Conservation (phyloP, 2,113 vertebrate species). For the Cyprinodon brontotheroides region DNA sequence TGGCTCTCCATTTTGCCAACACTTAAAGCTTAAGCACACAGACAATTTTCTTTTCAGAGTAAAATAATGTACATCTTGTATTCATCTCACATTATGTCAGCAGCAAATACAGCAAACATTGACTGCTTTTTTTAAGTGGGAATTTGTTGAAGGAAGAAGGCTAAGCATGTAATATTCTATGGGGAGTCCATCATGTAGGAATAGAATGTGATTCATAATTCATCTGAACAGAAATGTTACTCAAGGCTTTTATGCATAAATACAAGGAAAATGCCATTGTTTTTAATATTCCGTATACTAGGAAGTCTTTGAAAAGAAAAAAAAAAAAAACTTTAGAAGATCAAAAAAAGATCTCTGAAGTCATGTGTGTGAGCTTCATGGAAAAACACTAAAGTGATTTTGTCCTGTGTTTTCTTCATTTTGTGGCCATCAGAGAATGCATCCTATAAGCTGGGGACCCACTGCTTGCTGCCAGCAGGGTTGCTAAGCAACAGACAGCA, state of each 20-base stretch:
- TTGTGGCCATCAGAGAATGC: too few relatives aligned
- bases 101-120: conserved; percentile 14
- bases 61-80: conserved; percentile 17
- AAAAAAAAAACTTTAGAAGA: too few relatives aligned
- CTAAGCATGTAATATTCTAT: conserved; percentile 34
- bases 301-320: too few relatives aligned
- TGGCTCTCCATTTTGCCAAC: conserved; percentile 8
- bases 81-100: conserved; percentile 29
- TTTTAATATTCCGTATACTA: neutral
- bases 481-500: too few relatives aligned
- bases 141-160: conserved; percentile 24
- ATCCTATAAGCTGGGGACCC: too few relatives aligned
- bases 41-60: conserved; percentile 35
- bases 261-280: neutral
- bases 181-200: neutral
- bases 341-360: too few relatives aligned
- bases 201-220: neutral
- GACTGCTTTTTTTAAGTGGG: conserved; percentile 20
- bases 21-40: conserved; percentile 11
- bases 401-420: too few relatives aligned
- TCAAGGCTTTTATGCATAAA: conserved; percentile 20
- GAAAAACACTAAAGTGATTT: too few relatives aligned
- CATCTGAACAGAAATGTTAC: conserved; percentile 26
- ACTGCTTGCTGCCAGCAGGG: too few relatives aligned
- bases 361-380: too few relatives aligned